Conservation (phyloP, 1,140 invertebrate species). For the Homalodisca vitripennis region DNA sequence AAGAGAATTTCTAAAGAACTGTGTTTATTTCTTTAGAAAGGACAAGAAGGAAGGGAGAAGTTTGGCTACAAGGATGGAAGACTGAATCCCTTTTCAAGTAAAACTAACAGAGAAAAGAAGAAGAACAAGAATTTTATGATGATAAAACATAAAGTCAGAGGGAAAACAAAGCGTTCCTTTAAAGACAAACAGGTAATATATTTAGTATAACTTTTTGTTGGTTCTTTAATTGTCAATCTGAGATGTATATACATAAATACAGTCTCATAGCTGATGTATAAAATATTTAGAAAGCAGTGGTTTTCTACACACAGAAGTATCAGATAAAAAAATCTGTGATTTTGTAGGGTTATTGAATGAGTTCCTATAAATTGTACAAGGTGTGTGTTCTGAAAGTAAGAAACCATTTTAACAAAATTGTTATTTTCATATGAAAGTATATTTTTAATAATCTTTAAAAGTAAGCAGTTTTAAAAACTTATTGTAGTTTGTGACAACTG, state of each 20-base stretch:
- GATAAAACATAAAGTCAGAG: conserved; percentile 88
- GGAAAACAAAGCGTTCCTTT: conserved; percentile 88
- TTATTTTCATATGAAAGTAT: no score
- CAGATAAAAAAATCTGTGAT: not conserved
- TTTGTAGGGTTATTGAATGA: not conserved
- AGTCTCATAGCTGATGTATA: not conserved
- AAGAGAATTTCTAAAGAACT: no score
- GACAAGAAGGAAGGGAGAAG: conserved; percentile 84
- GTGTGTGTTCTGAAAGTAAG: no score
- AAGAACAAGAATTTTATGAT: conserved; percentile 94
- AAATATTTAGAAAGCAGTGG: not conserved
- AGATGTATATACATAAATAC: not conserved
- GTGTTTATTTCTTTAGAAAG: conserved; percentile 55
- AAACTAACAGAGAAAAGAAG: conserved; percentile 89
- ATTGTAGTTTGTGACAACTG: no score
- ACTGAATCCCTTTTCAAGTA: conserved; percentile 86
- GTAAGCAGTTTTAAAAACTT: no score
- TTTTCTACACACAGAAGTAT: not conserved
- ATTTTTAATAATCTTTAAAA: no score
- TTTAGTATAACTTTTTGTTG: not conserved
- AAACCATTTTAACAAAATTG: no score
- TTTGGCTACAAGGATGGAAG: conserved; percentile 84
- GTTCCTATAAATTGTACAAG: not conserved
- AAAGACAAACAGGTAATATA: conserved; percentile 77
- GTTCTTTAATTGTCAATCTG: not conserved